Percentiles rank a stretch among this genome's conserved stretches.
These are phyloP conservation scores for Cloeon dipterum DNA, from an alignment of 2,888 invertebrate genomes.

Conservation along the genomic window DNA sequence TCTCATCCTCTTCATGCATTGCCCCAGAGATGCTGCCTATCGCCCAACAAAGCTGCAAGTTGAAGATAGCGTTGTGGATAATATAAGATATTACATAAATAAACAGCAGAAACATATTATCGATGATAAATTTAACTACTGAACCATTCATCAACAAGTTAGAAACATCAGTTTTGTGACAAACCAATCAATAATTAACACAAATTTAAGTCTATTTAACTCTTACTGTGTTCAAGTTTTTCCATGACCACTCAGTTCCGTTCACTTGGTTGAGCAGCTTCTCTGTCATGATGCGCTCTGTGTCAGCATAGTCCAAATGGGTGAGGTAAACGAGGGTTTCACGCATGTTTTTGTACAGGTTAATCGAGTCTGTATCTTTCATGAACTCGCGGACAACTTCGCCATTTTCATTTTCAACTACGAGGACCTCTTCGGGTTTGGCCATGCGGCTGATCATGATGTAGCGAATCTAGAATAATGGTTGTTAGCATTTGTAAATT, in stretches of 20 bases:
- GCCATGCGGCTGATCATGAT: constrained; percentile 99
- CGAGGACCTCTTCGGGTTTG: constrained; percentile 96
- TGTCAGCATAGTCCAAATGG: constrained; percentile 93
- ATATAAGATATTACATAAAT: too few relatives aligned
- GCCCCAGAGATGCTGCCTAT: constrained; percentile 98
- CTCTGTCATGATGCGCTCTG: constrained; percentile 97
- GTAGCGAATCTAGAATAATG: constrained; percentile 39
- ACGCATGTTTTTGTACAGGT: constrained; percentile 97
- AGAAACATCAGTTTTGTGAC: background rate
- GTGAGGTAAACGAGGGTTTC: constrained; percentile 95
- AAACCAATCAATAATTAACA: background rate
- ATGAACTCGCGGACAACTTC: constrained; percentile 98
- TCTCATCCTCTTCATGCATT: constrained; percentile 98
- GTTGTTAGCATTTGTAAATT: background rate
- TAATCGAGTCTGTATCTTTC: constrained; percentile 99
- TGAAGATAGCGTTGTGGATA: too few relatives aligned
- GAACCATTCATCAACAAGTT: background rate
- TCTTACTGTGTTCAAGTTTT: constrained; percentile 81
- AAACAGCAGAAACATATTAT: too few relatives aligned
- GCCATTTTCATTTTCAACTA: constrained; percentile 98
- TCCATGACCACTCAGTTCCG: constrained; percentile 99
- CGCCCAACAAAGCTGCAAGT: constrained; percentile 82
- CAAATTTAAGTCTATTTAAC: too few relatives aligned
- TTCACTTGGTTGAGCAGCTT: constrained; percentile 96
- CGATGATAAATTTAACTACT: too few relatives aligned